Base-by-base conservation (phyloP, 2,797 vertebrate species). In the Gymnocypris eckloni region DNA sequence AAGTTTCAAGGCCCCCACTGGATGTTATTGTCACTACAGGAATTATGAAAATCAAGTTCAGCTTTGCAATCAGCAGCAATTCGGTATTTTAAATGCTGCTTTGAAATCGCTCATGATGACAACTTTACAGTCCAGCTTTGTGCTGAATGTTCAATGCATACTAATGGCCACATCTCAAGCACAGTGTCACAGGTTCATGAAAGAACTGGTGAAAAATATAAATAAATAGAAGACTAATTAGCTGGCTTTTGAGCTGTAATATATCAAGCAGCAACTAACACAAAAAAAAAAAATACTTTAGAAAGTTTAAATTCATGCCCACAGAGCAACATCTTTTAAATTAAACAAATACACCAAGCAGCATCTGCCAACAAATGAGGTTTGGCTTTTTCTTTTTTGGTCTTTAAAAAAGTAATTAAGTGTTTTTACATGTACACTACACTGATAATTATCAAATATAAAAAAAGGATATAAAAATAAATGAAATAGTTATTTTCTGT, bases 1-100 rank as follows among this genome's bases (percentile, higher is more conserved):
- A 73, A 64, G 77, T 48, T 72, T 25, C 75, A 48, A 61, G 67
- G 77, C 77, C 67, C 67, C 76, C 41, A 48, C 83, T 85, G 75
- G 83, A 71, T 79, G 52, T 52, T 43, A 59, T 25, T 0, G 25
- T 70, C 54, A 85, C 67, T 85, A 25, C 76, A 80, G 25, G 20
- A 85, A 8, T 9, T 37, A 22, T 70, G 52, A 20, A 4, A 22
- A 72, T 11, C 12, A 50, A 61, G 16, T 25, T 45, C 18, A 72
- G 52, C 41, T 56, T 33, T 85, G 54, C 66, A 64, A 69, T 78
- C 73, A 77, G 20, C 61, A 59, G 64, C 25, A 78, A 22, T 79
- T 84, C 10, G 13, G 22, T 28, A 41, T 67, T 43, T 67, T 33
- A 33, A 83, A 64, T 4, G 41, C 3, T 64, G 41, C 59, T 83